phyloP scores from a whole-genome alignment of 2,888 invertebrate genomes.

The Lasioglossum oenotherae region DNA sequence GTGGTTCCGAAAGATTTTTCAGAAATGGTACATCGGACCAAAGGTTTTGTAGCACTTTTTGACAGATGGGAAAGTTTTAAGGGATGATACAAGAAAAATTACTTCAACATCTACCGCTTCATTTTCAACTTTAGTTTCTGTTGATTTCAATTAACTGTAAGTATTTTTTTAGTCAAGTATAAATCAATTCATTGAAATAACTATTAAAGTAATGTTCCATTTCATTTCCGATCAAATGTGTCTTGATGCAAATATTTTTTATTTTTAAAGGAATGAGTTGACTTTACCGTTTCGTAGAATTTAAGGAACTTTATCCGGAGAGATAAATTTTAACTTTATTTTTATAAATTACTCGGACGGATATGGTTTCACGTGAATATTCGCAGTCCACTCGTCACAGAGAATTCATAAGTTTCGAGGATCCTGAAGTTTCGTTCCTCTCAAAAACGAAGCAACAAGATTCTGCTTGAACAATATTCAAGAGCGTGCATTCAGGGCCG shows the following conservation, averaged over 20 bases:
- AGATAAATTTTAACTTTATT: background rate
- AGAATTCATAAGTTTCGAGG: slow-evolving; percentile 4
- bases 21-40: background rate
- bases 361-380: background rate
- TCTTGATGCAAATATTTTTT: background rate
- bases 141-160: too few relatives aligned
- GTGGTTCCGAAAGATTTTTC: background rate
- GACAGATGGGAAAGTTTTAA: background rate
- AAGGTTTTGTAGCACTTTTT: background rate
- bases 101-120: background rate
- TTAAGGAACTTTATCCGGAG: background rate
- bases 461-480: slow-evolving; percentile 9
- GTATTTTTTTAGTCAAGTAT: too few relatives aligned
- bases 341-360: background rate
- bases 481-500: slow-evolving; percentile 6
- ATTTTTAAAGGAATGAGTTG: background rate
- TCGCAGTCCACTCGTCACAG: background rate
- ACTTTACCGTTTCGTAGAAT: too few relatives aligned
- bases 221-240: background rate
- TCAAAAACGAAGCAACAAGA: background rate
- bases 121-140: background rate
- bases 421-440: background rate
- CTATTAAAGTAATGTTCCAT: background rate
- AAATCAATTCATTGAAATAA: too few relatives aligned
- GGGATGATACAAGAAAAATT: background rate